Base-by-base conservation (phyloP, 2,888 invertebrate species). In the Erebia palarica region DNA sequence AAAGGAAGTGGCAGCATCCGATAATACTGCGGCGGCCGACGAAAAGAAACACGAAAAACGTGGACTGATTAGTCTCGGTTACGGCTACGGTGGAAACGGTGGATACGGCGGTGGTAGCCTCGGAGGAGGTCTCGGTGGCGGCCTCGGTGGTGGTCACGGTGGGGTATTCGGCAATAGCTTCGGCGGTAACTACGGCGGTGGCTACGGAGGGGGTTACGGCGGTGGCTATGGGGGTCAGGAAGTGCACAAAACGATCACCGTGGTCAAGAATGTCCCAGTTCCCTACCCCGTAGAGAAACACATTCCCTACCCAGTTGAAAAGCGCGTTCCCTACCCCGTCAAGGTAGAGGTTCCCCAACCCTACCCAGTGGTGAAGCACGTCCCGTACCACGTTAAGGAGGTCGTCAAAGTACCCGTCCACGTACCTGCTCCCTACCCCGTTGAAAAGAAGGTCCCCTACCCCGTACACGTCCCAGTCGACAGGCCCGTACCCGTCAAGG, bases 31-130 rank as follows among this genome's bases (percentile, higher is more conserved):
- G 79, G 90, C 94, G 74, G 85, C 88, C 70, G 93, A 88, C 68
- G 95, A 95, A 75, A 96, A 96, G 83, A 95, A 96, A 78, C 96
- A 96, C 84, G 96, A 96, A 78, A 97, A 97, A 85, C 95, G 97
- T 80, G 96, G 97, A 70, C 89, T 97, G 71, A 84, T 86, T 75
- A 94, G 94, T 76, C 91, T 94, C 73, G 94, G 94, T 73, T 94
- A 92, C 75, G 92, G 90, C 74, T 94, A 92, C 75, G 92, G 90
- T 74, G 91, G 91, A 73, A 85, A 86, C 76, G 85, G 86, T 49
- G 82, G 82, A 67, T 76, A 76, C 63, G 79, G 72, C 7, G 70
- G 75, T n/a, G 91, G 75, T 18, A 90, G 90, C 70, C 84, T 85
- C 76, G 84, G 86, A 47, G 82, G 82, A 9, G 21, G 63, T 64